Conservation (phyloP, 2,888 invertebrate genomes). For the Epirrhoe alternata region DNA sequence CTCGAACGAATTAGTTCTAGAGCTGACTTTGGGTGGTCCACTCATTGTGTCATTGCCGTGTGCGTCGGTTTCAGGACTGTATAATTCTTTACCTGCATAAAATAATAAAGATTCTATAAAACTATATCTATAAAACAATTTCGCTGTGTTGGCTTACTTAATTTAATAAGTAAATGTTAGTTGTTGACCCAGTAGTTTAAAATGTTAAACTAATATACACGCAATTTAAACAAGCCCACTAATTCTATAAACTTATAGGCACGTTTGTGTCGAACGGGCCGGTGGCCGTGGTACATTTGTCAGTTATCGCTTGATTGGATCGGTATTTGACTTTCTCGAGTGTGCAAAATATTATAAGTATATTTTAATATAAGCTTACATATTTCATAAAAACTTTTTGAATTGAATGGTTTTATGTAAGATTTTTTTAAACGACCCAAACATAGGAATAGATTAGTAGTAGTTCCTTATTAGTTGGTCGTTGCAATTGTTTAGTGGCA, state of each 20-base stretch:
- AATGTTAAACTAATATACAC: neutral
- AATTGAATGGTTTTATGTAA: neutral
- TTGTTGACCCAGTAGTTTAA: neutral
- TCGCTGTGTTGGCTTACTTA: neutral
- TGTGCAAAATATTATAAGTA: constrained; percentile 13
- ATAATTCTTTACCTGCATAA: constrained; percentile 89
- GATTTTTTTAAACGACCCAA: neutral
- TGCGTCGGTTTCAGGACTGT: constrained; percentile 86
- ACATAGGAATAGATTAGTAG: neutral
- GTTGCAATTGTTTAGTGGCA: neutral
- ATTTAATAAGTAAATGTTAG: neutral
- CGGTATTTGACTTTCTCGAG: constrained; percentile 29
- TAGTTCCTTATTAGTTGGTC: too few species aligned
- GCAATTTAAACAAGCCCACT: neutral
- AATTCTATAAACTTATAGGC: neutral
- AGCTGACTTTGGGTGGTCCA: constrained; percentile 87
- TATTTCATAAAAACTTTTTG: too few species aligned
- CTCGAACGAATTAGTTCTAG: constrained; percentile 96
- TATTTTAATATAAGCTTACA: too few species aligned
- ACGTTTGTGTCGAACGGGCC: neutral
- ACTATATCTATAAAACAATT: neutral
- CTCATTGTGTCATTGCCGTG: constrained; percentile 69
- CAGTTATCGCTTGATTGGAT: constrained; percentile 16
- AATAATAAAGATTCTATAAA: neutral
- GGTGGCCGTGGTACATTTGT: constrained; percentile 10